Evolutionary conservation across 2,113 vertebrate genomes (phyloP).

Genomic region (Pachycephala philippinensis): DNA sequence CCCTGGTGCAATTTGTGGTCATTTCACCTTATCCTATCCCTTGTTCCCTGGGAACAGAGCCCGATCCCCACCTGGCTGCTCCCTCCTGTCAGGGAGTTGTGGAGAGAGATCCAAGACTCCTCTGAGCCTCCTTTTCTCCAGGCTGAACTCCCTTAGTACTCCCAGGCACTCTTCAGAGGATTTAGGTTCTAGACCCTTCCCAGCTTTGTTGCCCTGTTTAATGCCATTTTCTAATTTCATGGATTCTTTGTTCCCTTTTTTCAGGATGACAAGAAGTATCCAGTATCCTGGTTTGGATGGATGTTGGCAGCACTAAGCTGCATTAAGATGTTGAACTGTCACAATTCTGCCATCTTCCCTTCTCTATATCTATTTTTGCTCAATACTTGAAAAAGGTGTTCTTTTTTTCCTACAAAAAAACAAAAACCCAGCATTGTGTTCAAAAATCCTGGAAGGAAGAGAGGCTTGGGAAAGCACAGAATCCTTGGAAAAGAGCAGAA

Average conservation of each 20-base stretch:
- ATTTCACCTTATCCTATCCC: not conserved
- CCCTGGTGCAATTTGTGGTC: not conserved
- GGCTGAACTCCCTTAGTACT: not conserved
- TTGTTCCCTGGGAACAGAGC: not conserved
- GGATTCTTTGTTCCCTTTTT: not conserved
- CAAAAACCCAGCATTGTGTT: not conserved
- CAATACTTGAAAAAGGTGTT: not conserved
- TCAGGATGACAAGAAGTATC: not conserved
- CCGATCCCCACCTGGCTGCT: rapidly evolving
- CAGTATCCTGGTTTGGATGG: not conserved
- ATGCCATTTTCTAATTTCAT: not conserved
- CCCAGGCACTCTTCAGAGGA: not conserved
- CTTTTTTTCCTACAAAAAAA: not conserved
- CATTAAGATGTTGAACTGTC: not conserved
- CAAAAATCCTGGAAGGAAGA: not conserved
- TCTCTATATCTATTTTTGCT: not conserved
- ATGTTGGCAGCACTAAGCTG: not conserved
- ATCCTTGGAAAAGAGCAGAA: not conserved
- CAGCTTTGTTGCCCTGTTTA: not conserved
- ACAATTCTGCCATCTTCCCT: not conserved
- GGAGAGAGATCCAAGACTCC: not conserved
- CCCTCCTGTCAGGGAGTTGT: not conserved
- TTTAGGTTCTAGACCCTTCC: not conserved
- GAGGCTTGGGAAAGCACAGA: not conserved
- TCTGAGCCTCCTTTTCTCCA: not conserved